Conservation (phyloP, 2,113 vertebrate genomes). For the Sprattus sprattus region DNA sequence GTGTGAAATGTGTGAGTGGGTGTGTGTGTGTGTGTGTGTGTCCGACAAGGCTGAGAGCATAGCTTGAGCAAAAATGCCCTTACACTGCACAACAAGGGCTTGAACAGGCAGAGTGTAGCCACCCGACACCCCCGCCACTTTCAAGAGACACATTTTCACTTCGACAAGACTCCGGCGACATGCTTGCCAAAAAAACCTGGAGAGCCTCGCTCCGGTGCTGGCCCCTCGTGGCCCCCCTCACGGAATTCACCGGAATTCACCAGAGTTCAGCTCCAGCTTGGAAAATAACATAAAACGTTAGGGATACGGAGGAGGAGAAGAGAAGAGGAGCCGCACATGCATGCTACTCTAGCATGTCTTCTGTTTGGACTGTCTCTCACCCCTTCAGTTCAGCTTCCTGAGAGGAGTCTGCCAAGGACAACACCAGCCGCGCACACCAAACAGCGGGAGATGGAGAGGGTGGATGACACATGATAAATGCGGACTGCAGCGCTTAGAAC, state of each 20-base stretch:
- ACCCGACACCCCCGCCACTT: constrained; percentile 53
- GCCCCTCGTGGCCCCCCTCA: neutral
- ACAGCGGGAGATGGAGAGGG: neutral
- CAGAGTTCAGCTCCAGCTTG: neutral
- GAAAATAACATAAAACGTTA: neutral
- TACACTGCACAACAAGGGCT: constrained; percentile 44
- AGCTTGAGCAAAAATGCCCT: constrained; percentile 46
- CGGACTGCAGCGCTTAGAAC: neutral
- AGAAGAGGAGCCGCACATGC: constrained; percentile 47
- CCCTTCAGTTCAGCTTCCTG: neutral
- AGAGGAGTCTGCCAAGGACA: neutral
- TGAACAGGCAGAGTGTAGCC: constrained; percentile 44
- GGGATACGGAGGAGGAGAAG: constrained; percentile 38
- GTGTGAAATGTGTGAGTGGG: neutral
- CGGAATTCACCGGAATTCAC: no score
- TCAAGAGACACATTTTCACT: constrained; percentile 33
- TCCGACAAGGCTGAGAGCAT: constrained; percentile 17
- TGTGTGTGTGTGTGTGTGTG: neutral
- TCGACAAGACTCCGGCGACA: neutral
- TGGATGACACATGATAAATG: neutral
- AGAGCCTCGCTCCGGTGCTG: neutral
- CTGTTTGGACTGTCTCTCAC: neutral
- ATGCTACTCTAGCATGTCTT: neutral
- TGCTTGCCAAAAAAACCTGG: constrained; percentile 23
- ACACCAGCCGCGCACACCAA: neutral